Percentiles rank a stretch among this genome's conserved stretches.
These are phyloP conservation scores for Macrochelys suwanniensis DNA, from an alignment of 2,797 vertebrate species.

Conservation along the genomic window DNA sequence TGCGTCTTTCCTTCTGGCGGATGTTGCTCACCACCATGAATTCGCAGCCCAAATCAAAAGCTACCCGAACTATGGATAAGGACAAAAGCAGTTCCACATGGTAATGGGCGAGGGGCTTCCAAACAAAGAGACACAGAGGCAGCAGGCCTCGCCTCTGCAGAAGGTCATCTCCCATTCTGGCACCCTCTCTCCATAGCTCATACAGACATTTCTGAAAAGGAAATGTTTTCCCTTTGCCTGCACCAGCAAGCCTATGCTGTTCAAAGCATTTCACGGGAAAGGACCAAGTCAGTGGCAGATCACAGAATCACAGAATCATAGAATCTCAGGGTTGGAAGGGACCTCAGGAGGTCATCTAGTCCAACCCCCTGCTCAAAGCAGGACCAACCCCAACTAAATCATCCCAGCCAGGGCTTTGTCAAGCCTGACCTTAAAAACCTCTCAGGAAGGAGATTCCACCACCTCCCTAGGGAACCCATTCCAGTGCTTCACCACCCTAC, in stretches of 20 bases:
- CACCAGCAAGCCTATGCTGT: neutral
- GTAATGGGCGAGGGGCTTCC: neutral
- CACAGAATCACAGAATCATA: too few relatives aligned
- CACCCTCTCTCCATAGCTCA: neutral
- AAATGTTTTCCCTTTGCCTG: neutral
- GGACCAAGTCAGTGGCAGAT: neutral
- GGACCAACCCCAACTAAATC: too few relatives aligned
- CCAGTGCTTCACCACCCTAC: too few relatives aligned
- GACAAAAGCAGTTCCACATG: neutral
- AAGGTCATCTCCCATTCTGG: neutral
- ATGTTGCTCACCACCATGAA: fast-evolving
- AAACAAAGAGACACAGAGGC: neutral
- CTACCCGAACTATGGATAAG: fast-evolving
- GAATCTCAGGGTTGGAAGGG: too few relatives aligned
- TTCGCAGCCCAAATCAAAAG: neutral
- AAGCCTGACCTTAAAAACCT: too few relatives aligned
- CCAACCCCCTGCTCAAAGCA: too few relatives aligned
- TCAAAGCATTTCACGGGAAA: neutral
- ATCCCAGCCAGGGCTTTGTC: too few relatives aligned
- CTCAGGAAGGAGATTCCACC: too few relatives aligned
- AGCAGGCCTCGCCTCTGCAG: neutral
- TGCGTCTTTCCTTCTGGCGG: neutral
- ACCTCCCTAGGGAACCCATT: too few relatives aligned
- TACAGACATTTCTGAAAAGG: neutral
- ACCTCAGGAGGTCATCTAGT: too few relatives aligned